These are phyloP conservation scores for Hippocampus kuda DNA, from an alignment of 2,797 vertebrate species.

Conservation along the genomic window DNA sequence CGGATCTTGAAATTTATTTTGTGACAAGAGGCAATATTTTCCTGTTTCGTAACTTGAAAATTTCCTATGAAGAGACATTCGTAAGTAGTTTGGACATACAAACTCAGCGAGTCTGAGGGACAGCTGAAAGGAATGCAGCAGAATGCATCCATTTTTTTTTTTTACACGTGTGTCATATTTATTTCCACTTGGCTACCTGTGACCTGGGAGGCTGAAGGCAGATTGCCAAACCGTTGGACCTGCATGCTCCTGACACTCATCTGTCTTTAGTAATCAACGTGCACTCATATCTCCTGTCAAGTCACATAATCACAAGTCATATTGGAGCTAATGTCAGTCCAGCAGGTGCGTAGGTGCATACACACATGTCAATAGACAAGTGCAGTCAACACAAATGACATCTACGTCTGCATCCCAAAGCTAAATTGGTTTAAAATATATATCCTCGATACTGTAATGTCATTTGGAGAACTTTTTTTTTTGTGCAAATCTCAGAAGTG, in stretches of 20 bases:
- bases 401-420: background rate
- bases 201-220: conserved; percentile 18
- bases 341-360: conserved; percentile 21
- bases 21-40: too few species aligned
- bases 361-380: background rate
- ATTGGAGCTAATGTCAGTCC: background rate
- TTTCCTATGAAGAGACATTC: too few species aligned
- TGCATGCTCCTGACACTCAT: background rate
- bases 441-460: too few species aligned
- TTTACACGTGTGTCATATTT: background rate
- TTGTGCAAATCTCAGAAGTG: too few species aligned
- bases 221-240: conserved; percentile 1
- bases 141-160: background rate
- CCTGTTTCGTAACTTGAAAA: too few species aligned
- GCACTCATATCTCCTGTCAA: background rate
- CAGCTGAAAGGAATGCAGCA: conserved; percentile 16
- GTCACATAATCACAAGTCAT: background rate
- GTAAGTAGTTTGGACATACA: background rate
- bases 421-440: too few species aligned
- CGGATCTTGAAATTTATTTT: too few species aligned
- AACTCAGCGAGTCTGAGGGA: background rate
- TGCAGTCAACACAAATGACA: background rate
- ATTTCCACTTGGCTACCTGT: conserved; percentile 17
- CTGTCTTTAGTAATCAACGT: background rate
- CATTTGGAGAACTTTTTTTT: too few species aligned